A percentile compares a stretch with the other conserved stretches of the same genome.
phyloP scores from a whole-genome alignment of 1,140 invertebrate species.

The Danaus plexippus region DNA sequence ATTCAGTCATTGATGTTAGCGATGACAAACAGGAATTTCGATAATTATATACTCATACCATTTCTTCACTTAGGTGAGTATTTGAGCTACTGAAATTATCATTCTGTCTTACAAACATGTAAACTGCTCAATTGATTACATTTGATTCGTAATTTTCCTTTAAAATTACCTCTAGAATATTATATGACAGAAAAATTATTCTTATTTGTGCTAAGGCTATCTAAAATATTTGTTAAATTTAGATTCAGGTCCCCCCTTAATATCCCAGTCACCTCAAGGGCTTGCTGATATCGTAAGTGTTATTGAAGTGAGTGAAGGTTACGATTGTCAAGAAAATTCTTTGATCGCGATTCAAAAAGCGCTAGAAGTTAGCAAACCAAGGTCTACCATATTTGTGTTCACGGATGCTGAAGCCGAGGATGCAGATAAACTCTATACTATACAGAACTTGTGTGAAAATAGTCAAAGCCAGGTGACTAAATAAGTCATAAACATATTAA shows the following conservation, averaged over 20 bases:
- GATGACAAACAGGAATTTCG: conserved; percentile 22
- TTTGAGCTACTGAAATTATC: no score
- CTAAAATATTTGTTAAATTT: no score
- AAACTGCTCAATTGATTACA: no score
- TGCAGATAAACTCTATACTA: conserved; percentile 17
- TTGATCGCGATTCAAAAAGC: conserved; percentile 75
- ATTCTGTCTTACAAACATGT: no score
- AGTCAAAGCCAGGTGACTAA: conserved; percentile 33
- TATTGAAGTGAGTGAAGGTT: conserved; percentile 73
- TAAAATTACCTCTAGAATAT: no score
- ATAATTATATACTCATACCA: conserved; percentile 38
- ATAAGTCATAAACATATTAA: conserved; percentile 1
- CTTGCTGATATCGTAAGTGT: conserved; percentile 53
- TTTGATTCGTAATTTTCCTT: no score
- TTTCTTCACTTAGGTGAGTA: conserved; percentile 17
- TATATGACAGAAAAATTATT: no score
- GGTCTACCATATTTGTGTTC: conserved; percentile 78
- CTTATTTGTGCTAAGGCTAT: no score
- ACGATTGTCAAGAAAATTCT: conserved; percentile 78
- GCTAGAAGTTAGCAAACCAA: conserved; percentile 71
- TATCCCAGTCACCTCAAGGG: conserved; percentile 12
- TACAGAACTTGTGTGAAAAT: conserved; percentile 32
- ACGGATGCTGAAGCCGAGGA: conserved; percentile 75
- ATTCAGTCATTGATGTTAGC: conserved; percentile 19
- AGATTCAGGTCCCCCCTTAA: conserved; percentile 12